Evolutionary conservation across 2,888 invertebrate genomes (phyloP).

Genomic region (Synergus japonicus): DNA sequence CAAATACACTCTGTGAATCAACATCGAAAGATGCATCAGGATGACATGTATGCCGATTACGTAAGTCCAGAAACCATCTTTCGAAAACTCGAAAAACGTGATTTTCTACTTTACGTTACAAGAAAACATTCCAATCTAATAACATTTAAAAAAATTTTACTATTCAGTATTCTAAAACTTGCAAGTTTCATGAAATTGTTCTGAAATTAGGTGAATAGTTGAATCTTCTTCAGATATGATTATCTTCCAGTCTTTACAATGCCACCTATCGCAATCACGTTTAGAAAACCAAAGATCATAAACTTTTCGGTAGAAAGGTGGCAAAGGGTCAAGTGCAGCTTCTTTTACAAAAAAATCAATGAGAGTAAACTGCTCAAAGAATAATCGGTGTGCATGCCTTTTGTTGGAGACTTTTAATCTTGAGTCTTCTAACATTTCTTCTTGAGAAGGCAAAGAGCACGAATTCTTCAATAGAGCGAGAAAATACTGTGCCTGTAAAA

Average conservation of each 20-base stretch:
- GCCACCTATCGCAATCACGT: conserved; percentile 55
- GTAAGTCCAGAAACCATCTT: conserved; percentile 80
- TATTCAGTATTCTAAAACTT: background rate
- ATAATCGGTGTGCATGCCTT: conserved; percentile 75
- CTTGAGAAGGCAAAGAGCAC: conserved; percentile 81
- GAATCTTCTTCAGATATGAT: conserved; percentile 58
- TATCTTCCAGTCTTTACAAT: conserved; percentile 62
- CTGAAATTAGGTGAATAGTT: background rate
- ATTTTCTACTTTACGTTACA: background rate
- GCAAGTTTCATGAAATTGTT: background rate
- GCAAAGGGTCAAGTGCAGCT: conserved; percentile 54
- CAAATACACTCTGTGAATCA: conserved; percentile 59
- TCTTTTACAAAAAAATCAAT: conserved; percentile 74
- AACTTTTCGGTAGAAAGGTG: conserved; percentile 66
- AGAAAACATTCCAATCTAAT: background rate
- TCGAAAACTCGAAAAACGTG: conserved; percentile 1
- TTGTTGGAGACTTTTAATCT: conserved; percentile 65
- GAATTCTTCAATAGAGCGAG: conserved; percentile 81
- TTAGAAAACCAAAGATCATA: conserved; percentile 54
- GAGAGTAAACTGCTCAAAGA: conserved; percentile 76
- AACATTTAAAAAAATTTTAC: no score
- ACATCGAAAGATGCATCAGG: conserved; percentile 82
- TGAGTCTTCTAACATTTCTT: conserved; percentile 82
- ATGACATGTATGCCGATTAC: conserved; percentile 93
- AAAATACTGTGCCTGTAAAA: conserved; percentile 79